These are phyloP conservation scores for Metallyticus violacea DNA, from an alignment of 2,888 invertebrate genomes.

Conservation along the genomic window DNA sequence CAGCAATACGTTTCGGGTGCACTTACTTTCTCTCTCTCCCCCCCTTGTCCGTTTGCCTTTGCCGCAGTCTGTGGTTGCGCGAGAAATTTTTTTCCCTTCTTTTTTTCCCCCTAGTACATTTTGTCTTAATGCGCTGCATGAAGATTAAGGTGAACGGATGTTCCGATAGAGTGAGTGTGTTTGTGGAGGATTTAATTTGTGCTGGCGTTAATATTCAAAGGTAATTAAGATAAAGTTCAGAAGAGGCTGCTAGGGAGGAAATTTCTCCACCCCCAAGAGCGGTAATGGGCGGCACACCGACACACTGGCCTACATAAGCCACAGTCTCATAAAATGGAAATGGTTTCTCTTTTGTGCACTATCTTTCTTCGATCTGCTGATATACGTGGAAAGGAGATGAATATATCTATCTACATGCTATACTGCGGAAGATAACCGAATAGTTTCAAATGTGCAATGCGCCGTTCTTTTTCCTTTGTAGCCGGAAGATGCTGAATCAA, in stretches of 20 bases:
- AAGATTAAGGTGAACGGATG: background rate
- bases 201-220: background rate
- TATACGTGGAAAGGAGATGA: background rate
- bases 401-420: no score
- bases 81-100: no score
- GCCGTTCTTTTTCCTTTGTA: no score
- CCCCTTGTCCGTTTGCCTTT: background rate
- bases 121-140: background rate
- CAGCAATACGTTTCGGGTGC: background rate
- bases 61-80: background rate
- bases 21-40: background rate
- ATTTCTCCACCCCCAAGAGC: background rate
- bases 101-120: no score
- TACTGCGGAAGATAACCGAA: no score
- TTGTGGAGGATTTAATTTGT: background rate
- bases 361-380: background rate
- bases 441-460: no score
- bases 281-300: background rate
- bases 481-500: no score
- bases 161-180: background rate
- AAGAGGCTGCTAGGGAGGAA: background rate
- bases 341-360: background rate
- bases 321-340: background rate
- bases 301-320: background rate
- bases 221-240: background rate